Base-by-base conservation (phyloP, 1,140 invertebrate species). In the Olivierus martensii region DNA sequence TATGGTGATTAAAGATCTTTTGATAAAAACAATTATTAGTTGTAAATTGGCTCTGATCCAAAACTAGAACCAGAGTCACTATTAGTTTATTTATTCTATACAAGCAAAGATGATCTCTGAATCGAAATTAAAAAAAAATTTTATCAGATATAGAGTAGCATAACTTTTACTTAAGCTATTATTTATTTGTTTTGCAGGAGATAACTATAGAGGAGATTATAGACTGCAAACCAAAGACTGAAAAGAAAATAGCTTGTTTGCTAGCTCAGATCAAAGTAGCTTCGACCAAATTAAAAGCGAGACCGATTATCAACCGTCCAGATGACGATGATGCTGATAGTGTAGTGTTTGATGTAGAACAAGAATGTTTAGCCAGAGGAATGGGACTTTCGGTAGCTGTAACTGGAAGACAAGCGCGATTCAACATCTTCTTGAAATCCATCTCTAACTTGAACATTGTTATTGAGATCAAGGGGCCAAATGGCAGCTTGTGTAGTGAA, bases 361-460 rank as follows among this genome's bases (percentile, higher is more conserved):
- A 49, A 21, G 35, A 41, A 11, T 61, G 58, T 44, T 44, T 58
- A 17, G 53, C 52, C 5, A 61, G 56, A 56, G 61, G 61, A 22
- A 63, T 62, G 49, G 61, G 61, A 3, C 37, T 63, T 21, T 52
- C 55, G 11, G 50, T 60, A 4, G 61, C 49, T 15, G 59, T 63
- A 17, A 34, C 48, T 17, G 56, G 58, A 17, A 52, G 61, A 4
- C 19, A 39, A 11, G 52, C 60, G 4, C 34, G 52, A 34, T 63
- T 63, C 51, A 57, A 52, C 35, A 56, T 63, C 3, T 61, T 55
- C 43, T 58, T 19, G 17, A 38, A 57, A 12, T 41, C 51, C 1
- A 18, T 53, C 17, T 34, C 48, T 6, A 46, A 59, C 9, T 35
- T 62, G 18, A 47, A 54, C 28, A 46, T 63, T 11, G 59, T 62